Base-by-base conservation (phyloP, 1,140 invertebrate genomes). In the Hermetia illucens region DNA sequence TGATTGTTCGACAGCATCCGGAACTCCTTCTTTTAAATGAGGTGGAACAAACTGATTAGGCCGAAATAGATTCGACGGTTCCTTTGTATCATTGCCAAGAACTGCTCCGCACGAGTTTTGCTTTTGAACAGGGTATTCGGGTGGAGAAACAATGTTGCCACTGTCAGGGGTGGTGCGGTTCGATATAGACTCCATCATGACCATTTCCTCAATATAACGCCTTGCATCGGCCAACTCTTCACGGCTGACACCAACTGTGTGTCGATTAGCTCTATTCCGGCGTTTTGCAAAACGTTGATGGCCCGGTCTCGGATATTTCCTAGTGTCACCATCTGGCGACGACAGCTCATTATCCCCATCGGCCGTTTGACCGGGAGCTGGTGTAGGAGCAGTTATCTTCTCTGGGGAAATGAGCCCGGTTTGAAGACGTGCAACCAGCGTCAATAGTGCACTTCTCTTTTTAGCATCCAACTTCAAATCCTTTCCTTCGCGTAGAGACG, bases 231-330 rank as follows among this genome's bases (percentile, higher is more conserved):
- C 79, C 18, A 88, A 56, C 46, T 88, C 83, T 51, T 85, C 82
- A 2, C 69, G 65, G 3, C 77, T 83, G 2, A 87, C 83, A 13
- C 80, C 82, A 3, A 88, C 80, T 0, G 83, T 88, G 49, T 87
- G 80, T 3, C 83, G 65, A 21, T 71, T 70, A 21, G 68, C 65
- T 22, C 72, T 65, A 39, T 54, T 63, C 17, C 66, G 61, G 2
- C 65, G 47, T 38, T 56, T 62, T 3, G 53, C 57, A 34, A 64
- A 65, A 6, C 63, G 52, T 33, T 52, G 44, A 18, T 50, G 42
- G 40, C 49, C 48, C 16, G 22, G 51, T 12, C 56, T 48, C 3
- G 52, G 46, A 6, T 40, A 41, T n/a, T 53, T 49, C 13, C 55
- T 51, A 13, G 34, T 44, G 22, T 44, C 39, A 5, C 29, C 35